Base-by-base conservation (phyloP, 2,797 vertebrate genomes). In the Adelosebastes latens region DNA sequence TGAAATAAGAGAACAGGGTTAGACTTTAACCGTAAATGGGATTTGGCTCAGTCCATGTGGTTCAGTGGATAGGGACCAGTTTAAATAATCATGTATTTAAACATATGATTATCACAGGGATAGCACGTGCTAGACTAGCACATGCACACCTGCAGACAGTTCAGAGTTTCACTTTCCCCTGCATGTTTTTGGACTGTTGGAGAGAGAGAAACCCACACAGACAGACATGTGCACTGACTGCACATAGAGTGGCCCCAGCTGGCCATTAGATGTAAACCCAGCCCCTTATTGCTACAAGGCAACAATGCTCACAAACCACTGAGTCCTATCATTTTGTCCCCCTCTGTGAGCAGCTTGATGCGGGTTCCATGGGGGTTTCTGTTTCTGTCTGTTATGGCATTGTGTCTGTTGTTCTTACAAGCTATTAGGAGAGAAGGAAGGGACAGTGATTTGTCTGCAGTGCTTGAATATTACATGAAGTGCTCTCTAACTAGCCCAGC, bases 401-500 rank as follows among this genome's bases (percentile, higher is more conserved):
- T 34, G 32, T 25, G 25, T 60, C 9, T 52, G 62, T 78, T 70
- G 32, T 80, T 82, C 22, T 64, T 66, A 61, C 20, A 55, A 49
- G 64, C 59, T 58, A 36, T 64, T 70, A 62, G 29, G 31, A 53
- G 25, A 59, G 46, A 67, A 76, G 20, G 71, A 55, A 49, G 73
- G 61, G 80, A 77, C 65, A 71, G 24, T 39, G 22, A 6, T 78
- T 76, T 80, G 29, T 77, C 73, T 68, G 39, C 58, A 72, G 46
- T 2, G 31, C 59, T 67, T 82, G 75, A 78, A 83, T 79, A 78
- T 82, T 83, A 67, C 65, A 75, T 75, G 72, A 70, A 79, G 75
- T 53, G 52, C 68, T 70, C 61, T 66, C 53, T 72, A 32, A 79
- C 59, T 25, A 72, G 72, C 80, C 77, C 61, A 46, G 66, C 52